These are phyloP conservation scores for Eupeodes latifasciatus DNA, from an alignment of 2,888 invertebrate species.

Conservation along the genomic window DNA sequence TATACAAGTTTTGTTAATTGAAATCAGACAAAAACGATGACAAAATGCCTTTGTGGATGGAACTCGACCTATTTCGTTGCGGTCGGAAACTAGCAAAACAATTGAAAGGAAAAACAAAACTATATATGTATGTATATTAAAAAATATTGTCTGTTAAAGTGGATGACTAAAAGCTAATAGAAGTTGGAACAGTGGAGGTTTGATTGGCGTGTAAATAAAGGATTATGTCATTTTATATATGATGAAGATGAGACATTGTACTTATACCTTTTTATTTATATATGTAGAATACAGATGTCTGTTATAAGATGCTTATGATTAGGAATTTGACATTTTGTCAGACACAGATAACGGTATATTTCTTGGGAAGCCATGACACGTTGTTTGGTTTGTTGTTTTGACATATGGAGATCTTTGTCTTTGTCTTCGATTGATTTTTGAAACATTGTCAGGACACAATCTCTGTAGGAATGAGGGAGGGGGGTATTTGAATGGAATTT, in stretches of 20 bases:
- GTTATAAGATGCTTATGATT: slow-evolving; percentile 24
- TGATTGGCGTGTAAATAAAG: slow-evolving; percentile 24
- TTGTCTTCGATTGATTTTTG: background rate
- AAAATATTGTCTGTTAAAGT: slow-evolving; percentile 24
- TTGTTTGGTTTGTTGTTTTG: background rate
- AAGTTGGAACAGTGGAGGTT: background rate
- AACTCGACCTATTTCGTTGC: slow-evolving; percentile 28
- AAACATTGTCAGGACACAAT: background rate
- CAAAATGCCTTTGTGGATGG: background rate
- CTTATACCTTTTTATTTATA: too few species aligned
- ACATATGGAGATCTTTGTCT: background rate
- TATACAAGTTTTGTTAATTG: slow-evolving; percentile 39
- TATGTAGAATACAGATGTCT: too few species aligned
- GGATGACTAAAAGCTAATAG: slow-evolving; percentile 22
- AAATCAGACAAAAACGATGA: slow-evolving; percentile 31
- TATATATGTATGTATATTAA: background rate
- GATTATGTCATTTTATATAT: background rate
- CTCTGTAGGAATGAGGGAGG: background rate
- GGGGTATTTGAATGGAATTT: background rate
- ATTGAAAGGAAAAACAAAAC: background rate
- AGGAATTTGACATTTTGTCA: slow-evolving; percentile 28
- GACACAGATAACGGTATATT: slow-evolving; percentile 4
- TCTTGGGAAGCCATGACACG: background rate
- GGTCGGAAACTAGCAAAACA: slow-evolving; percentile 14
- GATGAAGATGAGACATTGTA: background rate